These are phyloP conservation scores for Ciconia boyciana DNA, from an alignment of 2,113 vertebrate genomes.

Conservation along the genomic window DNA sequence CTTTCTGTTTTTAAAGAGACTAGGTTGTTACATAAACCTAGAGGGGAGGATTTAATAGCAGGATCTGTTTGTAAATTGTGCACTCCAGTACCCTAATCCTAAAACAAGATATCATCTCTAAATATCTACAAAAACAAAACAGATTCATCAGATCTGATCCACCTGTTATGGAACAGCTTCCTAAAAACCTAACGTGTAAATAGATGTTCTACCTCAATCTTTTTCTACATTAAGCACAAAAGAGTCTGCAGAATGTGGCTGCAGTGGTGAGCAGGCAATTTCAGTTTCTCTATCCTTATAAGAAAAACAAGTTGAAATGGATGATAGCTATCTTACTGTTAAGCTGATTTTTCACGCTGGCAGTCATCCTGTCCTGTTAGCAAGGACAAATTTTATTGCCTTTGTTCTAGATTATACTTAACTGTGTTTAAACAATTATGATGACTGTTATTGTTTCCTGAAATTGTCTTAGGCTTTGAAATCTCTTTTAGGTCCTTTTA, in stretches of 20 bases:
- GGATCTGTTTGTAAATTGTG: not conserved
- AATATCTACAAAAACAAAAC: not conserved
- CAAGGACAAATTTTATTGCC: not conserved
- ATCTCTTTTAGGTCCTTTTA: not conserved
- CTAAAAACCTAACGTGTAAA: not conserved
- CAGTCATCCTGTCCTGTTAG: not conserved
- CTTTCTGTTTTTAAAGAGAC: not conserved
- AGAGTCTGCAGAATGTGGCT: not conserved
- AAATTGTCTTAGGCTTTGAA: not conserved
- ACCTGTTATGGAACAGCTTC: not conserved
- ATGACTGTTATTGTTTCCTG: not conserved
- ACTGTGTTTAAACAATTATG: not conserved
- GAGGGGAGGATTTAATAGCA: not conserved
- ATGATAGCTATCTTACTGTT: not conserved
- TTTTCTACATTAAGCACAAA: not conserved
- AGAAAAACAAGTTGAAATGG: not conserved
- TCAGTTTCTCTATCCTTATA: not conserved
- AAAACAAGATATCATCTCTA: not conserved
- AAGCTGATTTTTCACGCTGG: not conserved
- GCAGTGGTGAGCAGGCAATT: not conserved
- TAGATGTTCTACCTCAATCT: not conserved
- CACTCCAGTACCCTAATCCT: not conserved
- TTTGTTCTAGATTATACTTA: not conserved
- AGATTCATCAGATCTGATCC: not conserved
- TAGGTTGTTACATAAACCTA: not conserved